Evolutionary conservation across 2,113 vertebrate species (phyloP), one percentile per base, ranked within the genome.

Genomic region (Ceratotherium simum): DNA sequence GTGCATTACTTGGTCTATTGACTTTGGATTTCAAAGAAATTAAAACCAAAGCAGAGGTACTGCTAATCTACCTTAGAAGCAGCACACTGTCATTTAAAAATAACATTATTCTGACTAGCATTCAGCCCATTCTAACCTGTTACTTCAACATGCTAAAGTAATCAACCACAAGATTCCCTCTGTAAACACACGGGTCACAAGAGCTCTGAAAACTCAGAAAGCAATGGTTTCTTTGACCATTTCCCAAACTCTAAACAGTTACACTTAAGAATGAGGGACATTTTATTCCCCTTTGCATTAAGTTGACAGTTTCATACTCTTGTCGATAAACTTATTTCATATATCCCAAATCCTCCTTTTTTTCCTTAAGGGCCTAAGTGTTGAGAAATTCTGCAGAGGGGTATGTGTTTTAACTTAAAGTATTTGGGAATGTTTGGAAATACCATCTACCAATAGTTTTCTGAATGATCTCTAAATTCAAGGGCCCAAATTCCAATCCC

Each of bases 21-120:
- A 95, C 95, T 88, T 93, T 90, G 60, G 73, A 92, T 73, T 87
- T 97, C 81, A 95, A 94, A 81, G 5, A 91, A 92, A 80, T 69
- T 9, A 82, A 95, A 94, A 86, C 60, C 54, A 78, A 84, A 90
- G 62, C 21, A 65, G 12, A 4, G 17, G n/a, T 39, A 31, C 13
- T 73, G 10, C 56, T 93, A 36, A 90, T 97, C 20, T 95, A 58
- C 39, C 29, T 91, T 84, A 72, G 64, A 95, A 84, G 86, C 18
- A 20, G 29, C 33, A 60, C 64, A 48, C 6, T 36, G 23, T 76
- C 54, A 82, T 48, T 95, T 78, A 20, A 85, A 95, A 96, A 94
- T 8, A 69, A 62, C 31, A 92, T 76, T 72, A 80, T 62, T 96
- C 65, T 89, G 83, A 94, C 75, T 65, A 81, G 75, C 33, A 70